A percentile compares a stretch with the other conserved stretches of the same genome.
phyloP scores from a whole-genome alignment of 2,797 vertebrate species.

The Enteromius fasciolatus region DNA sequence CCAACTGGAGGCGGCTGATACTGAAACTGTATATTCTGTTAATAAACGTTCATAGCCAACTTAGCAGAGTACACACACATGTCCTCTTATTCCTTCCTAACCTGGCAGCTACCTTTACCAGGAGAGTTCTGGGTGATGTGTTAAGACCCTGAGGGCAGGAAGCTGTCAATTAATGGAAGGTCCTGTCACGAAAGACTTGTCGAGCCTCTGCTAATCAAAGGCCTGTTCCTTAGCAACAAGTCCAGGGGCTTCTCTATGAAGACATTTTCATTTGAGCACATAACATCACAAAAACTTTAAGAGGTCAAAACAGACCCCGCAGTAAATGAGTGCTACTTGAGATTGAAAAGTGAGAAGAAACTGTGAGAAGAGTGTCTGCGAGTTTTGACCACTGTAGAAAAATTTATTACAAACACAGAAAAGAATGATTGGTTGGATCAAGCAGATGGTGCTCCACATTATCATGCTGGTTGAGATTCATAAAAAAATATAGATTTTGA shows the following conservation, averaged over 20 bases:
- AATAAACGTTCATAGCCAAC: background rate
- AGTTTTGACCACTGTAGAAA: background rate
- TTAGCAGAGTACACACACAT: background rate
- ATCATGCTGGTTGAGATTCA: background rate
- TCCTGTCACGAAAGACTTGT: conserved; percentile 70
- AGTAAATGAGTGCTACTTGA: background rate
- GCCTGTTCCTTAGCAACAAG: conserved; percentile 85
- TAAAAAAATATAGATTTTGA: background rate
- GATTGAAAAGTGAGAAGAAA: background rate
- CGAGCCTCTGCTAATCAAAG: conserved; percentile 68
- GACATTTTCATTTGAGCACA: conserved; percentile 54
- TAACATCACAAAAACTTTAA: conserved; percentile 33
- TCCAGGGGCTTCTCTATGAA: conserved; percentile 70
- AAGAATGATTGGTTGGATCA: background rate
- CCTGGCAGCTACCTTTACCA: conserved; percentile 25
- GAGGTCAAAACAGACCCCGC: background rate
- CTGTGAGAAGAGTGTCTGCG: background rate
- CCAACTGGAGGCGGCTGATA: background rate
- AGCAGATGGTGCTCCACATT: background rate
- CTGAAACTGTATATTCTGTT: background rate
- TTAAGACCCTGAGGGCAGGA: conserved; percentile 84
- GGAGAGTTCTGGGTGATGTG: conserved; percentile 68
- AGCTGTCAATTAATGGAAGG: conserved; percentile 88
- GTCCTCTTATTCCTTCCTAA: conserved; percentile 11
- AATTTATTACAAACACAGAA: background rate